Evolutionary conservation across 2,797 vertebrate genomes (phyloP).

Genomic region (Otolemur crassicaudatus): DNA sequence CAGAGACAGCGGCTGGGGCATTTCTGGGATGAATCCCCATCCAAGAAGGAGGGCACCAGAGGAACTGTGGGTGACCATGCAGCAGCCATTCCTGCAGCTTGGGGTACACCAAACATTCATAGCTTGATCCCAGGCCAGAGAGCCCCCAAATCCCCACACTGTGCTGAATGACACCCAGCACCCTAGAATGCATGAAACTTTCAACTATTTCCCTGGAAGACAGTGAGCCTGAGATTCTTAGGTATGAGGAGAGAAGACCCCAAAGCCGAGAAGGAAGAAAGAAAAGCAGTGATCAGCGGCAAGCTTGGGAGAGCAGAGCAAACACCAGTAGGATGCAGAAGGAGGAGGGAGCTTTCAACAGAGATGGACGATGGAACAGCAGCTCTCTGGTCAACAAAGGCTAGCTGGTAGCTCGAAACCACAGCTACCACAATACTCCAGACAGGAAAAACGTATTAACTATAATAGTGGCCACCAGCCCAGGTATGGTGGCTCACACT

Average conservation of each 20-base stretch:
- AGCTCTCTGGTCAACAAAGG: not conserved
- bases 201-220: not conserved
- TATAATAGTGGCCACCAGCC: not conserved
- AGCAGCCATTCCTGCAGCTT: not conserved
- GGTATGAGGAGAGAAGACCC: not conserved
- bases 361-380: not conserved
- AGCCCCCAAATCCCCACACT: not conserved
- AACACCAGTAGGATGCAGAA: not conserved
- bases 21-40: not conserved
- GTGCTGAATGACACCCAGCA: not conserved
- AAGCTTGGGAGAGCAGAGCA: not conserved
- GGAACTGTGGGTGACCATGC: not conserved
- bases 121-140: not conserved
- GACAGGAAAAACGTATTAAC: not conserved
- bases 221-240: not conserved
- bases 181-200: not conserved
- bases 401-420: not conserved
- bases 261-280: not conserved
- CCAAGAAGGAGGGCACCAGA: not conserved
- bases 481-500: no score
- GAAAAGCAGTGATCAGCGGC: not conserved
- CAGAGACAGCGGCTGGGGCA: not conserved
- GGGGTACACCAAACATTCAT: not conserved
- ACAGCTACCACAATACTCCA: not conserved
- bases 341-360: not conserved